Conservation (phyloP, 2,113 vertebrate genomes). For the Callaeas wilsoni region DNA sequence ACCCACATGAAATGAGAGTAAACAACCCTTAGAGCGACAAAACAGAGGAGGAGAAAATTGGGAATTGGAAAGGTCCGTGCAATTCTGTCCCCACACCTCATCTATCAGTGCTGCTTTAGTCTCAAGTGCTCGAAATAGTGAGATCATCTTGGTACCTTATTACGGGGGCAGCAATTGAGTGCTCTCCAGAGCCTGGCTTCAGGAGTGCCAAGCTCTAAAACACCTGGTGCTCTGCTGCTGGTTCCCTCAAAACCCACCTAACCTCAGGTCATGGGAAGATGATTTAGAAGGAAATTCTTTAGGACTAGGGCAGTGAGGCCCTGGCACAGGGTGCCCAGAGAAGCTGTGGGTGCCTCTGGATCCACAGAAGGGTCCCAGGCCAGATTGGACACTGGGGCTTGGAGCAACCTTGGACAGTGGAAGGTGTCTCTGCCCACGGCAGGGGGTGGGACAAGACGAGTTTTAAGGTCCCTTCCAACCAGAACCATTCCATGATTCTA, state of each 20-base stretch:
- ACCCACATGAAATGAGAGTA: neutral
- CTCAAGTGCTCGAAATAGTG: neutral
- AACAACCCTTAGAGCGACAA: neutral
- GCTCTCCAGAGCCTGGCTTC: neutral
- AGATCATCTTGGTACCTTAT: neutral
- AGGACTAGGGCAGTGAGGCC: neutral
- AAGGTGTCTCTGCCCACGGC: neutral
- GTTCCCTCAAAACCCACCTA: neutral
- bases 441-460: neutral
- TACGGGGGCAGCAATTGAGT: neutral
- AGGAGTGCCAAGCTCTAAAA: neutral
- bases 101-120: neutral
- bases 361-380: neutral
- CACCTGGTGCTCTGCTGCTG: neutral
- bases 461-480: neutral
- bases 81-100: neutral
- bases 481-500: neutral
- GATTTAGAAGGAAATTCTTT: neutral
- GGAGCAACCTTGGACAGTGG: neutral
- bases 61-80: neutral
- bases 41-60: neutral
- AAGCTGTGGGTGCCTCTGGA: neutral
- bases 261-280: neutral
- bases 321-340: neutral
- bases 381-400: neutral